Percentiles rank a stretch among this genome's conserved stretches.
These are phyloP conservation scores for Molossus molossus DNA, from an alignment of 2,797 vertebrate species.

Conservation along the genomic window DNA sequence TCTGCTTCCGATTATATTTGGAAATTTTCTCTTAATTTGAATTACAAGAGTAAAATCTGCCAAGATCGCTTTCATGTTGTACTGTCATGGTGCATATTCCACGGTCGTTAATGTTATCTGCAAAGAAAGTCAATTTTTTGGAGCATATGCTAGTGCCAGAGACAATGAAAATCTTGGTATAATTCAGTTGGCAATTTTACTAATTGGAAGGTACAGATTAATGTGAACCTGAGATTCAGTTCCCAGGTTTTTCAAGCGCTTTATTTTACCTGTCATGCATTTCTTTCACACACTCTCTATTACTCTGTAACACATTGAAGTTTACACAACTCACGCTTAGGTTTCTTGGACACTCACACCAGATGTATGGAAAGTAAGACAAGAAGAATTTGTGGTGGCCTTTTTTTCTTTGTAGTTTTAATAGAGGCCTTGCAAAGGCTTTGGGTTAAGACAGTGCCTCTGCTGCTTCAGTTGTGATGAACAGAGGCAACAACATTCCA, in stretches of 20 bases:
- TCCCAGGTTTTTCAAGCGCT: not conserved
- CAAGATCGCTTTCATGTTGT: not conserved
- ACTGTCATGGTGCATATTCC: not conserved
- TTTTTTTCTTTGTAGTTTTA: constrained; percentile 51
- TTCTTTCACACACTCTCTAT: constrained; percentile 14
- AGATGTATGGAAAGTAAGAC: constrained; percentile 16
- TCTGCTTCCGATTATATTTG: not conserved
- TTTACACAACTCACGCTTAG: constrained; percentile 55
- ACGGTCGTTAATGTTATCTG: not conserved
- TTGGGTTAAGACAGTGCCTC: not conserved
- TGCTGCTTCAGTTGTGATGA: constrained; percentile 10
- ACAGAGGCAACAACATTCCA: not conserved
- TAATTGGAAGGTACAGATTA: constrained; percentile 38
- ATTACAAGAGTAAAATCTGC: not conserved
- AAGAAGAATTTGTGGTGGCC: not conserved
- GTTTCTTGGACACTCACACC: not conserved
- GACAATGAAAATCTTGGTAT: not conserved
- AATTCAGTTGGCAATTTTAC: constrained; percentile 16
- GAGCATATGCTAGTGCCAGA: not conserved
- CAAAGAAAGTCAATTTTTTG: not conserved
- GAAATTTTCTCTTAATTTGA: constrained; percentile 59
- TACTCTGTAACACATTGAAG: not conserved
- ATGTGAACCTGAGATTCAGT: not conserved
- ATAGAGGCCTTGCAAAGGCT: not conserved
- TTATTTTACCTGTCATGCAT: not conserved